Percentiles rank a stretch among this genome's conserved stretches.
Conservation (phyloP, 2,113 vertebrate genomes). For the Nibea coibor region DNA sequence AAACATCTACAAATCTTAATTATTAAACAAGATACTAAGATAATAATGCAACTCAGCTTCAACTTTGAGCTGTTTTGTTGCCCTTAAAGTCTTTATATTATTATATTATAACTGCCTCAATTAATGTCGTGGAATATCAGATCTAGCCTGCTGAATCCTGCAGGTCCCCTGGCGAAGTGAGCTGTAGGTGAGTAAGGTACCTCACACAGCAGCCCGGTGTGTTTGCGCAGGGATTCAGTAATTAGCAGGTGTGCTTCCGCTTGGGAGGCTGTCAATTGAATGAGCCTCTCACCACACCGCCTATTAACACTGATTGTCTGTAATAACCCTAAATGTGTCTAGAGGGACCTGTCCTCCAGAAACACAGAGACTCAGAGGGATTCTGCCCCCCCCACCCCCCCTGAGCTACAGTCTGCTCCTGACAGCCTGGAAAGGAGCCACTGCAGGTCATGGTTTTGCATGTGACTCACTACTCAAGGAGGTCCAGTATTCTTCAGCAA, state of each 20-base stretch:
- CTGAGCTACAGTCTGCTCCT: conserved; percentile 20
- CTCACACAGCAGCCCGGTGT: conserved; percentile 13
- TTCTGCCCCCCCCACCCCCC: background rate
- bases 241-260: conserved; percentile 73
- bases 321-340: conserved; percentile 78
- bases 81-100: background rate
- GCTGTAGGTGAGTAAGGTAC: conserved; percentile 17
- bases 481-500: background rate
- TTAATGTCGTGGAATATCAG: background rate
- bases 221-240: conserved; percentile 54
- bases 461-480: background rate
- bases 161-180: conserved; percentile 7
- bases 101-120: background rate
- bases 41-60: background rate
- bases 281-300: conserved; percentile 69
- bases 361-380: conserved; percentile 51
- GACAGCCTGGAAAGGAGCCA: background rate
- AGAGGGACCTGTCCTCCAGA: conserved; percentile 61
- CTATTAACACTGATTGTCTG: conserved; percentile 75
- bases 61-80: background rate
- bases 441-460: conserved; percentile 5
- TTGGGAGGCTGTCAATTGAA: conserved; percentile 77
- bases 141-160: background rate
- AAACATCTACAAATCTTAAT: background rate
- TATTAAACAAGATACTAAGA: background rate